Base-by-base conservation (phyloP, 2,888 invertebrate species). In the Maniola hyperantus region DNA sequence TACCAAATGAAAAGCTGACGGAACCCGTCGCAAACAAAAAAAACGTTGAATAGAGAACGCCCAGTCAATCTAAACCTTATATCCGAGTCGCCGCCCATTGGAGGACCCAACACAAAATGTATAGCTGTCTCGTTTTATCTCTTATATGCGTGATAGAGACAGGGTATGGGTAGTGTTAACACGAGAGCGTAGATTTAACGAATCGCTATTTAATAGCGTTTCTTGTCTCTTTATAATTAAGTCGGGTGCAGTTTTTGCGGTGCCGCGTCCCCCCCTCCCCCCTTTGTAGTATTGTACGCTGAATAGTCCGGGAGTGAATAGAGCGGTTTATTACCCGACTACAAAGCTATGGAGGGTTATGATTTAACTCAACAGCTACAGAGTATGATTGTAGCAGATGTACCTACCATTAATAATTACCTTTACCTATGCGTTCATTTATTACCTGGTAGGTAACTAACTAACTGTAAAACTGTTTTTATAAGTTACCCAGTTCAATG, bases 51-150 rank as follows among this genome's bases (percentile, higher is more conserved):
- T 89, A 84, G 90, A 89, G 89, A 89, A 87, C 91, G 89, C 91
- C 91, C 91, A 92, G 91, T 91, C 91, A 89, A 91, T 92, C 88
- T 89, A 90, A 92, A 90, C 86, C 87, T 86, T 88, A 89, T 89
- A 89, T 88, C 85, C 79, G 76, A 77, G 84, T 81, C 87, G 79
- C 89, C 73, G 98, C 98, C 75, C 98, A 97, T 77, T 96, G 70
- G 86, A 15, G 96, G 71, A 96, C 95, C 95, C 78, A 95, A 74
- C 75, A 64, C 59, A 67, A 64, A 70, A 83, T 71, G 66, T 81
- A 75, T 64, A 44, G 26, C 73, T 73, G 72, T 86, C 89, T 76
- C 85, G 48, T 71, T 90, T 80, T 6, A 6, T 1, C 69, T 0
- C 7, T 13, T 66, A 67, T 68, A 55, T 1, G 73, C 26, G 18